Percentiles rank a stretch among this genome's conserved stretches.
Evolutionary conservation across 2,113 vertebrate species (phyloP).

Genomic region (Ornithorhynchus anatinus): DNA sequence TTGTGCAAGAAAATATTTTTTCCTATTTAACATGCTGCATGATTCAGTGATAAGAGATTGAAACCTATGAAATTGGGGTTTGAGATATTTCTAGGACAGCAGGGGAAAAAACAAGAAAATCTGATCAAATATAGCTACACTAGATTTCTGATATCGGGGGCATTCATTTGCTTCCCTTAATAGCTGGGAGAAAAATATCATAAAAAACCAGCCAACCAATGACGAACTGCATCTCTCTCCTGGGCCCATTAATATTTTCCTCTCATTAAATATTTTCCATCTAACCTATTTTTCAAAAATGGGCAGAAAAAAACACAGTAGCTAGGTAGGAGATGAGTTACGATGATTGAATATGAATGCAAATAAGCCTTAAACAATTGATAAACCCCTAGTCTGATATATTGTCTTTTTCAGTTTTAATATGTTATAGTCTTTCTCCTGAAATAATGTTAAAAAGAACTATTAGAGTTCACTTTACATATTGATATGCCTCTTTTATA

Average conservation of each 20-base stretch:
- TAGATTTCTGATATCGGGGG: slow-evolving; percentile 8
- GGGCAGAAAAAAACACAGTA: slow-evolving; percentile 12
- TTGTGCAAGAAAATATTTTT: no score
- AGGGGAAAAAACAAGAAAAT: slow-evolving; percentile 23
- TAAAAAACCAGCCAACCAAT: background rate
- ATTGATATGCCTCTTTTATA: slow-evolving; percentile 6
- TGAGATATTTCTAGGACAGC: slow-evolving; percentile 9
- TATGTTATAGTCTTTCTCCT: background rate
- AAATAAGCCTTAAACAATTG: slow-evolving; percentile 4
- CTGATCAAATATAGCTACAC: slow-evolving; percentile 38
- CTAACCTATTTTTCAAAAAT: background rate
- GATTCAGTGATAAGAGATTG: background rate
- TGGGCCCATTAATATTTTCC: background rate
- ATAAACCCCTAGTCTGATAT: background rate
- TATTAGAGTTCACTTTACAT: slow-evolving; percentile 3
- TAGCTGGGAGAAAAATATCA: slow-evolving; percentile 7
- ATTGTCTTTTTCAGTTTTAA: slow-evolving; percentile 17
- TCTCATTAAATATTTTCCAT: background rate
- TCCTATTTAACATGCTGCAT: slow-evolving; percentile 34
- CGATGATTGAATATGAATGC: slow-evolving; percentile 3
- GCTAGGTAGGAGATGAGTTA: background rate
- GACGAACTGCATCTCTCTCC: background rate
- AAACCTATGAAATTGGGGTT: slow-evolving; percentile 18
- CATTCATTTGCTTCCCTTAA: slow-evolving; percentile 13
- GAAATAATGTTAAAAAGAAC: slow-evolving; percentile 10